Percentiles rank a stretch among this genome's conserved stretches.
Evolutionary conservation across 2,797 vertebrate species (phyloP).

Genomic region (Tapirus indicus): DNA sequence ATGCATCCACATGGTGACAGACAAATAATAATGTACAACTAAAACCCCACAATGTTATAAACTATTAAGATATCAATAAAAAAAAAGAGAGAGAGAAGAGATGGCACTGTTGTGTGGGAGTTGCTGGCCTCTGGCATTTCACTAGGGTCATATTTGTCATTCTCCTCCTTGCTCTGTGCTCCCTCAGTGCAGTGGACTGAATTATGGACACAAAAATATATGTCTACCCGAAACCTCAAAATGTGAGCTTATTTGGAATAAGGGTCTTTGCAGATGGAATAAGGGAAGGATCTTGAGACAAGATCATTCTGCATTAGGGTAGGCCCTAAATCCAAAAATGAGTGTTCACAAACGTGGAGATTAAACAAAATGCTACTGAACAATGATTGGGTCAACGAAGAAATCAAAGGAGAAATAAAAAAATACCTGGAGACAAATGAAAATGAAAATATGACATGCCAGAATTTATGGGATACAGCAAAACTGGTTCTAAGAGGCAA

Average conservation of each 20-base stretch:
- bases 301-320: neutral
- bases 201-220: neutral
- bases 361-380: no score
- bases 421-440: no score
- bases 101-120: accelerated
- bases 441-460: no score
- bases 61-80: no score
- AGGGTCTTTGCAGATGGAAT: neutral
- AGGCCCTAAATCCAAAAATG: neutral
- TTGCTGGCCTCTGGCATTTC: neutral
- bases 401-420: no score
- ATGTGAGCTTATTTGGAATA: neutral
- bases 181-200: neutral
- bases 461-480: no score
- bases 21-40: no score
- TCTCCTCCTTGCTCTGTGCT: neutral
- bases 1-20: no score
- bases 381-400: no score
- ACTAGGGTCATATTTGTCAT: neutral
- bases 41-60: no score
- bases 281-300: neutral
- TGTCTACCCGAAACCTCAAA: neutral
- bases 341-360: no score
- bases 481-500: no score
- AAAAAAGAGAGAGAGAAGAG: neutral